Percentiles rank a stretch among this genome's conserved stretches.
Evolutionary conservation across 2,797 vertebrate genomes (phyloP).

Genomic region (Epinephelus malabaricus): DNA sequence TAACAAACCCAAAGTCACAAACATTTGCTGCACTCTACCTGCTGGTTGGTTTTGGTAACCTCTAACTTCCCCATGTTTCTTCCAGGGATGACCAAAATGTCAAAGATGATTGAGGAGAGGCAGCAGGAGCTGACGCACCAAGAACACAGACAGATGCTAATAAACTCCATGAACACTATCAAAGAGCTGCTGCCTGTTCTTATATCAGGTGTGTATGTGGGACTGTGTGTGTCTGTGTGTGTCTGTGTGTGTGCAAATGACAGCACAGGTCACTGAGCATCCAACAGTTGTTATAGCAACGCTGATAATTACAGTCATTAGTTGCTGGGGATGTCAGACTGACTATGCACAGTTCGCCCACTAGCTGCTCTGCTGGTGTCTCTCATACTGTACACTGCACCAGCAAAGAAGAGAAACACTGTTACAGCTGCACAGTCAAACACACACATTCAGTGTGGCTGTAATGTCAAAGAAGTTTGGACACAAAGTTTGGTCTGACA

Average conservation of each 20-base stretch:
- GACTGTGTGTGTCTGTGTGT: conserved; percentile 9
- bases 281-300: conserved; percentile 82
- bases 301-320: conserved; percentile 83
- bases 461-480: background rate
- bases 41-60: background rate
- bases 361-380: conserved; percentile 26
- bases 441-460: background rate
- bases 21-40: background rate
- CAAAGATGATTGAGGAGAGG: conserved; percentile 99
- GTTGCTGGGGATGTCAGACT: conserved; percentile 60
- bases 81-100: conserved; percentile 99
- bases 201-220: conserved; percentile 90
- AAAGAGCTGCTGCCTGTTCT: conserved; percentile 97
- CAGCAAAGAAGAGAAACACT: conserved; percentile 16
- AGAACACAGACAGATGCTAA: conserved; percentile 96
- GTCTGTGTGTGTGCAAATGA: conserved; percentile 24
- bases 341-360: conserved; percentile 37
- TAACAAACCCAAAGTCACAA: conserved; percentile 19
- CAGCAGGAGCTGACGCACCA: conserved; percentile 99
- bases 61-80: background rate
- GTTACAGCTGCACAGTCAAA: conserved; percentile 3
- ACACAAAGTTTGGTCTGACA: background rate
- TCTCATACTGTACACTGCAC: conserved; percentile 11
- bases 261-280: conserved; percentile 55
- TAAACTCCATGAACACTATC: conserved; percentile 97